Evolutionary conservation across 2,797 vertebrate species (phyloP), one percentile per base, ranked within the genome.

Genomic region (Telmatherina bonti): DNA sequence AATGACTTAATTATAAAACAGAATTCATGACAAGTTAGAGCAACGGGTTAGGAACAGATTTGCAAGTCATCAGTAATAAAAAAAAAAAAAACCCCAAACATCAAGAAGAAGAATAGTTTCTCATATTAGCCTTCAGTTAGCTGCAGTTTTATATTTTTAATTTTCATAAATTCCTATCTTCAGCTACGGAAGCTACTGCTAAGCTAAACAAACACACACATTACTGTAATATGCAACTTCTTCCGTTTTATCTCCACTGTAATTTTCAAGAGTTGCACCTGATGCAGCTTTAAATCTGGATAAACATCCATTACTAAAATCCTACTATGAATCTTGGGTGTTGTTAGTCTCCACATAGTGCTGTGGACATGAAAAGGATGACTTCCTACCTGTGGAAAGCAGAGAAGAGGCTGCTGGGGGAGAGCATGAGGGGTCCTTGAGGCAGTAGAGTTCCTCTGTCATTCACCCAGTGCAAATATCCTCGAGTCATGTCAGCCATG

Each of bases 401-500:
- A 8, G 97, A 99, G 88, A 99, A 99, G 58, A 99, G 94, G 85
- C 98, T 99, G 92, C 97, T 99, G 12, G 98, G 98, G 1, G 97
- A 97, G 36, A 99, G 93, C 95, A 99, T 96, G 67, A 99, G 94
- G 18, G 97, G 98, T 5, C 98, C 98, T 0, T 95, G 93, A 13
- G 97, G 98, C 56, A 99, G 92, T 73, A 99, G 97, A 0, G 96
- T 99, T 76, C 97, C 98, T 75, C 95, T 94, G 87, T 99, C 98
- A 41, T 99, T 99, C 73, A 99, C 97, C 97, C 97, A 96, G 85
- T 98, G 97, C 58, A 99, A 87, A 88, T 99, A 99, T 1, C 96
- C 96, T 11, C 98, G 93, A 0, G 98, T 99, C 96, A 99, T 99
- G 88, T 97, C 95, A 0, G 98, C 97, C 98, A 99, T 99, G 83